Base-by-base conservation (phyloP, 2,797 vertebrate genomes). In the Meda fulgida region DNA sequence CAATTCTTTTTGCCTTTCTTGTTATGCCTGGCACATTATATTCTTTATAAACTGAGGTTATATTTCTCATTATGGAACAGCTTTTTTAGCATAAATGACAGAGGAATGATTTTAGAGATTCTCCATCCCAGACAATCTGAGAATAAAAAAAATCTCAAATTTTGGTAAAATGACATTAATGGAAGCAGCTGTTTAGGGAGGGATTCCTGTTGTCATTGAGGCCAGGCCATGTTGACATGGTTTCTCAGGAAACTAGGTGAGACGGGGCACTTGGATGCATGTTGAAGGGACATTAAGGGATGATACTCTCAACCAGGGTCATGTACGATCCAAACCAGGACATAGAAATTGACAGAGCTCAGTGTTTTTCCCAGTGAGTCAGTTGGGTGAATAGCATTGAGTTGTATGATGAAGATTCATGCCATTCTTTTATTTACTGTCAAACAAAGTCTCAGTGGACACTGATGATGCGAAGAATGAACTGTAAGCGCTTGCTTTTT, bases 111-210 rank as follows among this genome's bases (percentile, higher is more conserved):
- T 72, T 40, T 78, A 18, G n/a, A 79, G n/a, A 7, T 60, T 65
- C 19, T 73, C 11, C 6, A 46, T 43, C 11, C 69, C 53, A 34
- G 63, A 72, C 36, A 40, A 36, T 21, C 55, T 81, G 38, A 14
- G 73, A 11, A 85, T 84, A 18, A n/a, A 84, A 69, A 43, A 43
- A 77, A 21, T 38, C 34, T 16, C 29, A 19, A 21, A 11, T 38
- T 71, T 82, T 78, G 40, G 10, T 75, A 78, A 81, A 83, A 89
- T 91, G 88, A 92, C 85, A 88, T 60, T 67, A 69, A 46, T 92
- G 92, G 93, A 94, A 94, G 84, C 93, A 94, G 93, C 92, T 93
- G 92, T 92, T 93, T 92, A 86, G 89, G 93, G 92, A 93, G 90
- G 91, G 92, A 89, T 93, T 94, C 94, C 93, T 94, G 92, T 88